Evolutionary conservation across 2,797 vertebrate species (phyloP), one percentile per base, ranked within the genome.

Genomic region (Gambelia wislizenii): DNA sequence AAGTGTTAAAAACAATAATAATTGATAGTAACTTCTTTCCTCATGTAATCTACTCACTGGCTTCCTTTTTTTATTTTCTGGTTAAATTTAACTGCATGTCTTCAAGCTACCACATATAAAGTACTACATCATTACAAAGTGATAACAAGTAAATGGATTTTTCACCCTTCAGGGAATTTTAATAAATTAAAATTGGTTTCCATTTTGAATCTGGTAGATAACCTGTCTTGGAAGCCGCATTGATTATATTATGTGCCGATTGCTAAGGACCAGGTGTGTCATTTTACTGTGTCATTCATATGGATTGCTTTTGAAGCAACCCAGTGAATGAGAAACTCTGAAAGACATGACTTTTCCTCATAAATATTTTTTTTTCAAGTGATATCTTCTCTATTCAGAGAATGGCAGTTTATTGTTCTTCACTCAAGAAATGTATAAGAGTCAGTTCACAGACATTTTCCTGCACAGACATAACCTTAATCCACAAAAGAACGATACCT

Each of bases 131-230:
- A 87, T 87, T 69, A 87, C 47, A 79, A 39, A 39, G 64, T 39
- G n/a, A 77, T 42, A 79, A 87, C 85, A 69, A 79, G 47, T 42
- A 87, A 87, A 87, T 87, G 85, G 47, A 79, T 69, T 79, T 69
- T 87, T 69, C 61, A 79, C 25, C 76, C 59, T 67, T 69, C 61
- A 49, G 59, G 76, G 61, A 69, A 87, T 87, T 87, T 79, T 79
- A 47, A 54, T 69, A 87, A 79, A 79, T 87, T 87, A 87, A 69
- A 78, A 69, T 69, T 78, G 59, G 85, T 87, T 69, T 47, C 61
- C 49, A 79, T 79, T 87, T 79, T 87, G 76, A 87, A 87, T 52
- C n/a, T 69, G 47, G 44, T 87, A 79, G 42, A 79, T 87, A 79
- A 79, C n/a, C 74, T 77, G 30, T 76, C 42, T 64, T 49, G 74